A percentile compares a stretch with the other conserved stretches of the same genome.
phyloP scores from a whole-genome alignment of 2,888 invertebrate species.

The Onchidella celtica region DNA sequence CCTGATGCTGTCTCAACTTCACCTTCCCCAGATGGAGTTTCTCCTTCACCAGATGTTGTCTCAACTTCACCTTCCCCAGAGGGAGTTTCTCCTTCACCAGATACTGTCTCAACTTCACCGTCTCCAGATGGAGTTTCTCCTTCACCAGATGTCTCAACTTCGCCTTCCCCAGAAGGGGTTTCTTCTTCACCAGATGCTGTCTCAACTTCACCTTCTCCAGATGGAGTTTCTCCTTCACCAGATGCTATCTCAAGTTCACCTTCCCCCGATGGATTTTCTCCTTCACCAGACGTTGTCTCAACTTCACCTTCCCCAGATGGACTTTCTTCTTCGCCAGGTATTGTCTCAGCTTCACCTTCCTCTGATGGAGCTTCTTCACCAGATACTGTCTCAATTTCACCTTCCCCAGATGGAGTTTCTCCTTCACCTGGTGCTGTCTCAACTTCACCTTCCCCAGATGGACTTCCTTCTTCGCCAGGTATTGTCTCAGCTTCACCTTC shows the following conservation, averaged over 20 bases:
- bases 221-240: background rate
- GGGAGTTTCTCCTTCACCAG: background rate
- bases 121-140: background rate
- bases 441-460: conserved; percentile 7
- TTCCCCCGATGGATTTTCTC: background rate
- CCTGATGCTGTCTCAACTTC: background rate
- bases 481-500: background rate
- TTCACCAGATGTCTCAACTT: background rate
- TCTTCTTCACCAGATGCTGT: background rate
- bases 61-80: background rate
- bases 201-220: background rate
- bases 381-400: background rate
- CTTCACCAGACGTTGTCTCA: background rate
- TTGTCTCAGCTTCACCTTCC: background rate
- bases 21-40: background rate
- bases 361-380: conserved; percentile 8
- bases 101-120: background rate
- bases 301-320: background rate
- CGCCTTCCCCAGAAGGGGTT: background rate
- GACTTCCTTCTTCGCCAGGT: background rate
- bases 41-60: background rate
- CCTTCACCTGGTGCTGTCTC: background rate
- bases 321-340: background rate
- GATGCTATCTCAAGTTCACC: background rate
- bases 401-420: background rate